Base-by-base conservation (phyloP, 2,797 vertebrate species). In the Molossus alvarezi region DNA sequence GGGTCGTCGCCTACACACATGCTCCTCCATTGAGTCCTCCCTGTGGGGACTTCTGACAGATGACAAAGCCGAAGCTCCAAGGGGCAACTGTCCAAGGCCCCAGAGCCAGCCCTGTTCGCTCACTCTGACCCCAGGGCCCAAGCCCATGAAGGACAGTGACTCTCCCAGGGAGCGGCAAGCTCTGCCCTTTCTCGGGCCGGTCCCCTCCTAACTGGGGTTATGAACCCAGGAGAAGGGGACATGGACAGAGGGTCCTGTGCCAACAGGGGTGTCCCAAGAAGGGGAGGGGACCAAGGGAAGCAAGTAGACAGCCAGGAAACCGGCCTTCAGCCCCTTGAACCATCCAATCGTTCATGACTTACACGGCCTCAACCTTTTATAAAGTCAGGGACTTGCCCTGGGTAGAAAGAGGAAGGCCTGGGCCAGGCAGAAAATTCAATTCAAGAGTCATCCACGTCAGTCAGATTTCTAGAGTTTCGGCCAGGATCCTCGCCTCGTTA, bases 401-500 rank as follows among this genome's bases (percentile, higher is more conserved):
- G 1, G n/a, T 73, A 12, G 64, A 73, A 87, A 77, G 33, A 81
- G 48, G n/a, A 89, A 64, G 91, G 5, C 27, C 60, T 4, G 18
- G 33, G 64, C 82, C n/a, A 1, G 53, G 9, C 33, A 45, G n/a
- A 37, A 17, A 33, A 84, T 25, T 20, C 12, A 4, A 1, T 23
- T 13, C 27, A 6, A 6, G 62, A 53, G 53, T 6, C 27, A n/a
- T 21, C 37, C 41, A 71, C 69, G 23, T 62, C 53, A 18, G 57
- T 48, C 67, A 5, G 55, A 64, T 23, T 14, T 71, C 77, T 25
- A 76, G 23, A 6, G 81, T 23, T 48, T 41, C 8, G 33, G 84
- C 48, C 55, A 5, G 1, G 1, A 33, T 23, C 1, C 45, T 27
- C 29, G 1, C 3, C 6, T 5, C 41, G 0, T 33, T 5, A 1